These are phyloP conservation scores for Bujurquina vittata DNA, from an alignment of 2,113 vertebrate species.

Conservation along the genomic window DNA sequence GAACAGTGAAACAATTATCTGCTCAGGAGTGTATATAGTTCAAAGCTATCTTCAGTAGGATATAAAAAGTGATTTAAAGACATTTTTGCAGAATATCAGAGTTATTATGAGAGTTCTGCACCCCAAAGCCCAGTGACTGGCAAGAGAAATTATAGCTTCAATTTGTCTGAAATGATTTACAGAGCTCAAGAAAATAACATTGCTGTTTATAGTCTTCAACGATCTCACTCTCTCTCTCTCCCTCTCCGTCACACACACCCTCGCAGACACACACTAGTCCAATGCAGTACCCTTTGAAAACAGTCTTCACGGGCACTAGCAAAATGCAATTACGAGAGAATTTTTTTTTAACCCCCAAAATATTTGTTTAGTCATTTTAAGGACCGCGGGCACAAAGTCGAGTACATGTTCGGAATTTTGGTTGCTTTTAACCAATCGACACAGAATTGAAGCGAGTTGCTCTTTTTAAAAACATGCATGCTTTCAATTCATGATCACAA, in stretches of 20 bases:
- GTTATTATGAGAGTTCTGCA: neutral
- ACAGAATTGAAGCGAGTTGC: neutral
- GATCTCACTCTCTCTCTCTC: neutral
- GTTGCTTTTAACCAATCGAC: conserved; percentile 23
- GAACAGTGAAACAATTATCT: conserved; percentile 28
- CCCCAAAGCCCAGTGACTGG: neutral
- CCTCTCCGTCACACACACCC: conserved; percentile 5
- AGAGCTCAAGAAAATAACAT: conserved; percentile 33
- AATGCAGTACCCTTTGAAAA: conserved; percentile 48
- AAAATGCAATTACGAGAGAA: conserved; percentile 44
- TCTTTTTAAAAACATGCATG: conserved; percentile 34
- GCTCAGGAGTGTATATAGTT: conserved; percentile 7
- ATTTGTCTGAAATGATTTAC: conserved; percentile 44
- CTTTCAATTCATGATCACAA: conserved; percentile 32
- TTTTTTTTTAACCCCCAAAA: conserved; percentile 24
- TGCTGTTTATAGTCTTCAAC: conserved; percentile 45
- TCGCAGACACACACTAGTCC: conserved; percentile 1
- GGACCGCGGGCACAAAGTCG: conserved; percentile 16
- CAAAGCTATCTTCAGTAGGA: conserved; percentile 10
- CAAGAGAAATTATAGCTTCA: conserved; percentile 26
- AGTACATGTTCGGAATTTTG: conserved; percentile 34
- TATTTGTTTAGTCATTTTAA: conserved; percentile 50
- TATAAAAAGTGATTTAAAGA: conserved; percentile 23
- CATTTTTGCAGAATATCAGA: conserved; percentile 16
- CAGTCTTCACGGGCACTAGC: conserved; percentile 25